phyloP scores from a whole-genome alignment of 2,797 vertebrate species.

The Enteromius anoplus region DNA sequence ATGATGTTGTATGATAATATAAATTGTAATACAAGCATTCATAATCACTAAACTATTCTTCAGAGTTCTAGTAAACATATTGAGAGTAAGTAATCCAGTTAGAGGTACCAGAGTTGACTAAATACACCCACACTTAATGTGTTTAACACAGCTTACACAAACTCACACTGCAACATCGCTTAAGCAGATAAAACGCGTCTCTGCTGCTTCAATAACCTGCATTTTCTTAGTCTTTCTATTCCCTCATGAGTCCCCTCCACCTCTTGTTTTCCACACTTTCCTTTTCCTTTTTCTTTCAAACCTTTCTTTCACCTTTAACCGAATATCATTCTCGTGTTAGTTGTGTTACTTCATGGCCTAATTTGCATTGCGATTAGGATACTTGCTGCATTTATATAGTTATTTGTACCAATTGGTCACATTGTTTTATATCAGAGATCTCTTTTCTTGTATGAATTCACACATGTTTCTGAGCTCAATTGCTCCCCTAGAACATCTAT shows the following conservation, averaged over 20 bases:
- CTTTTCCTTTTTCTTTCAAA: constrained; percentile 47
- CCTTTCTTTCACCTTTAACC: constrained; percentile 42
- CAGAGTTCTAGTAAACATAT: constrained; percentile 15
- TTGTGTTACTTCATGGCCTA: constrained; percentile 9
- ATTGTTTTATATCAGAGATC: neutral
- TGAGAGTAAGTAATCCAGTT: constrained; percentile 27
- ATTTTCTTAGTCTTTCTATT: constrained; percentile 14
- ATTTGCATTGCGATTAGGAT: neutral
- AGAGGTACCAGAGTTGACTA: constrained; percentile 29
- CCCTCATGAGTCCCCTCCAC: constrained; percentile 27
- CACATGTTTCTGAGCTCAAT: neutral
- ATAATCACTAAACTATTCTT: constrained; percentile 18
- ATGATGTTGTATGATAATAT: constrained; percentile 61
- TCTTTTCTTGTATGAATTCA: neutral
- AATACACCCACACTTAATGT: neutral
- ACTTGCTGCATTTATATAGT: neutral
- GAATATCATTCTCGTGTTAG: neutral
- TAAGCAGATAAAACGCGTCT: constrained; percentile 47
- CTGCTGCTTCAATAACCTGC: constrained; percentile 54
- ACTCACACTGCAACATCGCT: neutral
- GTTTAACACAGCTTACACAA: constrained; percentile 29
- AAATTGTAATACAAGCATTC: constrained; percentile 53
- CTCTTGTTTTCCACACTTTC: constrained; percentile 46
- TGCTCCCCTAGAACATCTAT: neutral
- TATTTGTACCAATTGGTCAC: neutral